These are phyloP conservation scores for Euplexia lucipara DNA, from an alignment of 2,888 invertebrate genomes.

Conservation along the genomic window DNA sequence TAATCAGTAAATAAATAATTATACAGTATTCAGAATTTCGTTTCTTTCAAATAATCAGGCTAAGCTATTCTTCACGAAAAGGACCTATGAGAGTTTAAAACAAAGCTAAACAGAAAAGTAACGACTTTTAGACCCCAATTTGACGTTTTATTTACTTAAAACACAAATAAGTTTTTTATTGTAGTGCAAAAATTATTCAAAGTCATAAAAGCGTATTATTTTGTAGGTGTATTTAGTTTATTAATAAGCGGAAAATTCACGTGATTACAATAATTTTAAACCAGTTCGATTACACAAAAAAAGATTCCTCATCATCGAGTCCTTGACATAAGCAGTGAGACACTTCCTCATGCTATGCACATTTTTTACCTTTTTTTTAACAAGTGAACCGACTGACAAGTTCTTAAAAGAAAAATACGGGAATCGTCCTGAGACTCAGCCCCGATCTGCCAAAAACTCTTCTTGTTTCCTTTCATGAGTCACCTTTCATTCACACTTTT, in stretches of 20 bases:
- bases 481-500: too few relatives aligned
- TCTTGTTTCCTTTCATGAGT: too few relatives aligned
- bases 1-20: too few relatives aligned
- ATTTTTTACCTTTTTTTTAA: slow-evolving; percentile 1
- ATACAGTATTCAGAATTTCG: too few relatives aligned
- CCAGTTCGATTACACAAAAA: slow-evolving; percentile 17
- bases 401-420: too few relatives aligned
- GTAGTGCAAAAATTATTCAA: slow-evolving; percentile 1
- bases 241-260: slow-evolving; percentile 7
- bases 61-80: too few relatives aligned
- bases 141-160: background rate
- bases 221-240: background rate
- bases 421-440: too few relatives aligned
- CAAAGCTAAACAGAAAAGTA: background rate
- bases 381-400: too few relatives aligned
- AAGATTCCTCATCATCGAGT: background rate
- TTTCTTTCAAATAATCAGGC: too few relatives aligned
- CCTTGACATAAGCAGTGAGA: slow-evolving; percentile 28
- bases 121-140: background rate
- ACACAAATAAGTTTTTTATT: background rate
- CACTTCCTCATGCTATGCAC: slow-evolving; percentile 1
- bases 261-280: slow-evolving; percentile 9
- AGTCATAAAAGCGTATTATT: background rate
- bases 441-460: too few relatives aligned
- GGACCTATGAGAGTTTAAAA: background rate